phyloP scores from a whole-genome alignment of 2,888 invertebrate species.

The Dynastes hyllus region DNA sequence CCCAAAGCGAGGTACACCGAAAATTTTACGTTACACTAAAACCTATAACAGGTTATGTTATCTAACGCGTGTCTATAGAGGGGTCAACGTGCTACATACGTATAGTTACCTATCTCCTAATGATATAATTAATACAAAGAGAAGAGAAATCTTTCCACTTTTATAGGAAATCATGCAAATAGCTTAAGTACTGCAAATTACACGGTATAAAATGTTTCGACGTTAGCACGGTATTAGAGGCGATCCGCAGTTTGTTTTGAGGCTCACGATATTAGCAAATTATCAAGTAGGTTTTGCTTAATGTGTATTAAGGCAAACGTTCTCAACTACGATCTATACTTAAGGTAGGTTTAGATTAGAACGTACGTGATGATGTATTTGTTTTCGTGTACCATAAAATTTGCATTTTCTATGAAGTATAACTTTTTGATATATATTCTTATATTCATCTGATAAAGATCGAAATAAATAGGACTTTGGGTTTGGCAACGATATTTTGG shows the following conservation, averaged over 20 bases:
- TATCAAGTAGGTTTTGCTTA: conserved; percentile 36
- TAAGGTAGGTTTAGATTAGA: conserved; percentile 39
- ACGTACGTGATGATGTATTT: conserved; percentile 31
- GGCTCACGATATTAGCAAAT: conserved; percentile 42
- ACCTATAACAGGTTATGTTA: background rate
- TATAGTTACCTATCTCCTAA: conserved; percentile 19
- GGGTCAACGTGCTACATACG: background rate
- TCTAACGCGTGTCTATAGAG: conserved; percentile 13
- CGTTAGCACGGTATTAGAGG: conserved; percentile 22
- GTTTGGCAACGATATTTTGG: background rate
- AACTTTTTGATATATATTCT: conserved; percentile 1
- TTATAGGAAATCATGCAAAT: conserved; percentile 42
- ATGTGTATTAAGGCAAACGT: conserved; percentile 40
- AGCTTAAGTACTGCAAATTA: conserved; percentile 44
- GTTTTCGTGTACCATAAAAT: conserved; percentile 42
- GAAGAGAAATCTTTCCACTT: conserved; percentile 6
- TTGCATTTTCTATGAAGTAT: conserved; percentile 30
- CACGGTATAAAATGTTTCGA: conserved; percentile 22
- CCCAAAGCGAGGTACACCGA: background rate
- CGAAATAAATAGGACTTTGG: conserved; percentile 14
- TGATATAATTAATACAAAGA: conserved; percentile 35
- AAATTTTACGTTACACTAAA: background rate
- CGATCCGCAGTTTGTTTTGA: conserved; percentile 22
- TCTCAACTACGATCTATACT: conserved; percentile 36
- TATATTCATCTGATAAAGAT: conserved; percentile 14